Evolutionary conservation across 2,797 vertebrate species (phyloP).

Genomic region (Cyprinella venusta): DNA sequence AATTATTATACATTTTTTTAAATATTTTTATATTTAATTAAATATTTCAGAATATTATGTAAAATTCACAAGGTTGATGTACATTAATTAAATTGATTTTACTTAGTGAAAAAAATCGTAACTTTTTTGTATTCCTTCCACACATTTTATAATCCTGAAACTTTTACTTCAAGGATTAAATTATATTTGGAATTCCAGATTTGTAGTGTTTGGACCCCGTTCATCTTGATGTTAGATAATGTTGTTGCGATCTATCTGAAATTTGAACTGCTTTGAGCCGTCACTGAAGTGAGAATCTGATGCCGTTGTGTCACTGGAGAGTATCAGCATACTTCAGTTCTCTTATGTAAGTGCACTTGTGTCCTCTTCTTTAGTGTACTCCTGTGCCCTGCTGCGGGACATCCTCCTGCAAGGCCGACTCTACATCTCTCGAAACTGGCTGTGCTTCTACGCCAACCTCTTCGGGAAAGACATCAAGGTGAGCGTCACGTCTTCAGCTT

Average conservation of each 20-base stretch:
- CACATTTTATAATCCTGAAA: not conserved
- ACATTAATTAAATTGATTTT: not conserved
- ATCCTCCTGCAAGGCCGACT: slow-evolving; percentile 95
- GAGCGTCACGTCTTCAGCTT: not conserved
- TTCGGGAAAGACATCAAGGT: slow-evolving; percentile 98
- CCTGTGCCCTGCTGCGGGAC: slow-evolving; percentile 93
- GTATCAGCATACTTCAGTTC: not conserved
- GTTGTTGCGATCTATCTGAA: not conserved
- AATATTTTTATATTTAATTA: too few species aligned
- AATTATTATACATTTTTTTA: too few species aligned
- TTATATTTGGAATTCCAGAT: not conserved
- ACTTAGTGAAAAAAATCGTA: not conserved
- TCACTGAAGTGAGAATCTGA: slow-evolving; percentile 3
- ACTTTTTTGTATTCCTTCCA: not conserved
- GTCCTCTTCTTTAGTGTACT: slow-evolving; percentile 82
- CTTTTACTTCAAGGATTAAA: not conserved
- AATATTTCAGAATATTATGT: not conserved
- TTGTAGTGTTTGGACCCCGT: not conserved
- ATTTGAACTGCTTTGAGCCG: not conserved
- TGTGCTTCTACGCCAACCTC: slow-evolving; percentile 96
- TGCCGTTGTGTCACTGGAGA: not conserved
- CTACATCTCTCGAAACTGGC: slow-evolving; percentile 96
- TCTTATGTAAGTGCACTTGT: slow-evolving; percentile 29
- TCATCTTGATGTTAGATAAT: not conserved
- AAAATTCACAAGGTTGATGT: not conserved